Evolutionary conservation across 2,888 invertebrate genomes (phyloP).

Genomic region (Desoria tigrina): DNA sequence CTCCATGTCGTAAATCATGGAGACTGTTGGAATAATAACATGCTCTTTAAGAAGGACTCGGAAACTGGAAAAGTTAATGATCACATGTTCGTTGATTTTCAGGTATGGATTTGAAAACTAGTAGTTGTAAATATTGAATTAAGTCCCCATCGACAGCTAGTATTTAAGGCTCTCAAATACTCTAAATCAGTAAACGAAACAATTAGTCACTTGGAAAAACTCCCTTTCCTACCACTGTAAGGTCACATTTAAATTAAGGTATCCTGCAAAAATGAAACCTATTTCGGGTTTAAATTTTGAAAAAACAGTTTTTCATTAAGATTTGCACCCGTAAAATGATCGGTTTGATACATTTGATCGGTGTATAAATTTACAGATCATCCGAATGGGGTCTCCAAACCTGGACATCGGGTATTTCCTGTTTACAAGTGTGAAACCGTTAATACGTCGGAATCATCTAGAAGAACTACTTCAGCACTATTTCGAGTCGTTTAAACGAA

Average conservation of each 20-base stretch:
- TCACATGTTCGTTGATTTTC: conserved; percentile 24
- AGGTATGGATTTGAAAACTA: conserved; percentile 9
- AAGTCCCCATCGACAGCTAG: neutral
- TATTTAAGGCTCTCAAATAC: too few species aligned
- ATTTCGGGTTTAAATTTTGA: too few species aligned
- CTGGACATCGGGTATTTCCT: conserved; percentile 35
- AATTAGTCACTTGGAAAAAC: too few species aligned
- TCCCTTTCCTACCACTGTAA: too few species aligned
- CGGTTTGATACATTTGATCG: neutral
- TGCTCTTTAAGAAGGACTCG: conserved; percentile 27
- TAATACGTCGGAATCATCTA: conserved; percentile 4
- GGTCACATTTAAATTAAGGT: too few species aligned
- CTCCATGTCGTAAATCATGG: conserved; percentile 32
- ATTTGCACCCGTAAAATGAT: neutral
- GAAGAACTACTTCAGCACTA: conserved; percentile 15
- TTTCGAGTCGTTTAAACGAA: conserved; percentile 13
- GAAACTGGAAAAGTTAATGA: conserved; percentile 8
- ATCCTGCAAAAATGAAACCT: too few species aligned
- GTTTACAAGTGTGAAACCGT: conserved; percentile 27
- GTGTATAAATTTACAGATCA: conserved; percentile 6
- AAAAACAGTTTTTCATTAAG: neutral
- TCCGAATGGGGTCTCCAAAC: conserved; percentile 25
- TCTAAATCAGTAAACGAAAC: too few species aligned
- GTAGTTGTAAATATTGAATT: too few species aligned
- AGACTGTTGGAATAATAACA: conserved; percentile 39